These are phyloP conservation scores for Ptychobarbus kaznakovi DNA, from an alignment of 2,797 vertebrate species.

Conservation along the genomic window DNA sequence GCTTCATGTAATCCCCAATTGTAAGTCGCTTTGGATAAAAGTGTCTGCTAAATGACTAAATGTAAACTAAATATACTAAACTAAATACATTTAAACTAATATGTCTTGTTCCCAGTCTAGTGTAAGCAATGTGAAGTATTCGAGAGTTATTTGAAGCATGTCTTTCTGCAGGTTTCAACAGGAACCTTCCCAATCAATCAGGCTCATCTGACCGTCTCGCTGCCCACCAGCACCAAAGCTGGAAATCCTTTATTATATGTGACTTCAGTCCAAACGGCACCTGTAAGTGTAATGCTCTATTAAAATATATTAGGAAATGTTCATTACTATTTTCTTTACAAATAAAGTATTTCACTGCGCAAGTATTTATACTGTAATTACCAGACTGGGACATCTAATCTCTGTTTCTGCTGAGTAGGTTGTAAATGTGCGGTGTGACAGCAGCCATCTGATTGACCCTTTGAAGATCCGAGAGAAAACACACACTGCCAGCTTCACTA, in stretches of 20 bases:
- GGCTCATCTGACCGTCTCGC: slow-evolving; percentile 72
- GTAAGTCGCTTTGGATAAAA: too few species aligned
- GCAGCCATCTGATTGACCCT: slow-evolving; percentile 70
- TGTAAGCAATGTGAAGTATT: background rate
- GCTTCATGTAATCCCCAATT: too few species aligned
- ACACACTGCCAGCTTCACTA: slow-evolving; percentile 72
- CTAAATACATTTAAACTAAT: too few species aligned
- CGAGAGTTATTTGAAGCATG: background rate
- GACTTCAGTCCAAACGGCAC: slow-evolving; percentile 72
- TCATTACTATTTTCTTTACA: background rate
- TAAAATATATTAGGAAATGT: background rate
- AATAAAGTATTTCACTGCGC: background rate
- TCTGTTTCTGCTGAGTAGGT: slow-evolving; percentile 39
- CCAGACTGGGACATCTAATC: background rate
- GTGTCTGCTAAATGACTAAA: too few species aligned
- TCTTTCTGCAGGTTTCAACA: slow-evolving; percentile 75
- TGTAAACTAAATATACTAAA: too few species aligned
- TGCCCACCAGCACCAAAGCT: slow-evolving; percentile 76
- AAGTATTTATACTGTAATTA: background rate
- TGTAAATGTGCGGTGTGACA: slow-evolving; percentile 75
- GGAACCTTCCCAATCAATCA: slow-evolving; percentile 79
- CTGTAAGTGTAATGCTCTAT: slow-evolving; percentile 53
- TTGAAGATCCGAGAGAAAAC: slow-evolving; percentile 74
- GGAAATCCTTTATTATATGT: slow-evolving; percentile 82
- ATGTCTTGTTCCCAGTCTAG: background rate